Evolutionary conservation across 2,888 invertebrate genomes (phyloP).

Genomic region (Phaonia tiefii): DNA sequence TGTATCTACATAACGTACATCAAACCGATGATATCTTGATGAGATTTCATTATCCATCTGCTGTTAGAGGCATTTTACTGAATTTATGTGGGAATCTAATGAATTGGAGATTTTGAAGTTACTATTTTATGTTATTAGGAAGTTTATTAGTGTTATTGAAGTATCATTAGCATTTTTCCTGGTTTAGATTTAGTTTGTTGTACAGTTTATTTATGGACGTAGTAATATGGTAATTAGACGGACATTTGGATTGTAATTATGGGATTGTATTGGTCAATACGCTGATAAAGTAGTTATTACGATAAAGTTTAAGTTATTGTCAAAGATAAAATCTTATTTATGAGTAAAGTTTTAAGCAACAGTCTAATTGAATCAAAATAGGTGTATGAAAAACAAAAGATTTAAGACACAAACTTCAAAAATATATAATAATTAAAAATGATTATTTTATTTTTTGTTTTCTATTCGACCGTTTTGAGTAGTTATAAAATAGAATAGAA

Average conservation of each 20-base stretch:
- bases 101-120: not conserved
- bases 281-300: no score
- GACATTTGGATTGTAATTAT: not conserved
- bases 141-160: conserved; percentile 3
- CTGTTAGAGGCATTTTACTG: conserved; percentile 2
- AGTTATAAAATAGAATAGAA: no score
- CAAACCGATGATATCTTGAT: conserved; percentile 22
- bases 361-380: no score
- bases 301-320: no score
- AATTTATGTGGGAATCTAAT: conserved; percentile 34
- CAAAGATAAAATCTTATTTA: no score
- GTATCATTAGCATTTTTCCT: not conserved
- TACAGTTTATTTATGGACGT: conserved; percentile 19
- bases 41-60: conserved; percentile 12
- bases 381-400: no score
- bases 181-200: not conserved
- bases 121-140: conserved; percentile 12
- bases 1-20: conserved; percentile 10
- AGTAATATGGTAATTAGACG: conserved; percentile 11
- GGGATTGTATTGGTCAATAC: not conserved
- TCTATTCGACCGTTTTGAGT: no score
- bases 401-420: no score
- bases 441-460: no score
- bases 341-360: no score
- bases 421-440: no score